These are phyloP conservation scores for Aviceda subcristata DNA, from an alignment of 2,113 vertebrate genomes.

Conservation along the genomic window DNA sequence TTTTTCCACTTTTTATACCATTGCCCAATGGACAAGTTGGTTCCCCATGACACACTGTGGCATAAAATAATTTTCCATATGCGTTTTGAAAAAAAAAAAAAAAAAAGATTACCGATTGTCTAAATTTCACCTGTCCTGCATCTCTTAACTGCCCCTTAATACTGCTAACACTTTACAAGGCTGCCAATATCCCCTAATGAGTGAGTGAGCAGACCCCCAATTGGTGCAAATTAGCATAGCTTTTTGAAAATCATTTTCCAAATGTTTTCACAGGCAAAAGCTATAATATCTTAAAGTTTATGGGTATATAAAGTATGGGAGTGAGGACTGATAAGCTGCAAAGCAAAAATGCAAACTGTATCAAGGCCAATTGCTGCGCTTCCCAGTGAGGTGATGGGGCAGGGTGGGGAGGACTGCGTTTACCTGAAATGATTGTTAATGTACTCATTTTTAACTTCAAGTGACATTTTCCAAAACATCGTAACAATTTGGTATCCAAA, in stretches of 20 bases:
- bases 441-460: background rate
- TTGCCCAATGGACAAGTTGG: background rate
- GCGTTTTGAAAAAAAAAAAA: background rate
- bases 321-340: background rate
- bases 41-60: background rate
- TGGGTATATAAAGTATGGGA: background rate
- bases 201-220: background rate
- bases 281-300: background rate
- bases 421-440: background rate
- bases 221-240: background rate
- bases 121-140: background rate
- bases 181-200: background rate
- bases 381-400: background rate
- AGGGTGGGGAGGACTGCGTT: background rate
- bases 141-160: background rate
- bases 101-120: background rate
- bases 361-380: background rate
- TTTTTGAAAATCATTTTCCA: background rate
- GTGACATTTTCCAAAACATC: background rate
- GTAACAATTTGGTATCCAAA: background rate
- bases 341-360: background rate
- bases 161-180: background rate
- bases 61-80: background rate
- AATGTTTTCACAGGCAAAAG: background rate
- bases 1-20: background rate